Evolutionary conservation across 2,113 vertebrate species (phyloP), one percentile per base, ranked within the genome.

Genomic region (Silurus glanis): DNA sequence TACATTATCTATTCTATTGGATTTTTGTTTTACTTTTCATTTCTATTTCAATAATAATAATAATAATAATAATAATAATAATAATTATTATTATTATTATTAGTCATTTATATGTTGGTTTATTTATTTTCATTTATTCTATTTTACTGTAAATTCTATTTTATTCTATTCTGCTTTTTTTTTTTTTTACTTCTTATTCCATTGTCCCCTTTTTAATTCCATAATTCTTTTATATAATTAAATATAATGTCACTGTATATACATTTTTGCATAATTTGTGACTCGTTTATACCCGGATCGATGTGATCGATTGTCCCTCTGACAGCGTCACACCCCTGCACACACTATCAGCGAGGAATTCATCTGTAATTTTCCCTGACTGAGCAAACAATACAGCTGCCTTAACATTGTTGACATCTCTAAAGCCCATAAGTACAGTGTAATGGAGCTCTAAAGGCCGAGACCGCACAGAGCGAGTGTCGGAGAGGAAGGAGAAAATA

Each of bases 391-490:
- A 94, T 95, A 94, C 92, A 93, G 89, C 92, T 78, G 94, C 93
- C 93, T 94, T 94, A 95, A 93, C 94, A 94, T 91, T 95, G 94
- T 95, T 94, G 93, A 95, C 94, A 94, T 95, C 92, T 93, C 91
- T 93, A 94, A 94, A 94, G 92, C 92, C 90, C 92, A 91, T 92
- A 94, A 94, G 94, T 86, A 79, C 91, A 92, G 91, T 91, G 90
- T 91, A 94, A 94, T 94, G 91, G 91, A 92, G 91, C 90, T 92
- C 91, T 89, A 87, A 92, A 93, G 92, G 92, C 91, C 90, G 4
- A 25, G 87, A 83, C 85, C 80, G 47, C 85, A 64, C 85, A 87
- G 85, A 75, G 69, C 37, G 85, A 51, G 78, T 9, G 23, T 28
- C 59, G 71, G 45, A 53, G 9, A 9, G 17, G 9, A 45, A 3